Evolutionary conservation across 2,797 vertebrate genomes (phyloP).

Genomic region (Danio aesculapii): DNA sequence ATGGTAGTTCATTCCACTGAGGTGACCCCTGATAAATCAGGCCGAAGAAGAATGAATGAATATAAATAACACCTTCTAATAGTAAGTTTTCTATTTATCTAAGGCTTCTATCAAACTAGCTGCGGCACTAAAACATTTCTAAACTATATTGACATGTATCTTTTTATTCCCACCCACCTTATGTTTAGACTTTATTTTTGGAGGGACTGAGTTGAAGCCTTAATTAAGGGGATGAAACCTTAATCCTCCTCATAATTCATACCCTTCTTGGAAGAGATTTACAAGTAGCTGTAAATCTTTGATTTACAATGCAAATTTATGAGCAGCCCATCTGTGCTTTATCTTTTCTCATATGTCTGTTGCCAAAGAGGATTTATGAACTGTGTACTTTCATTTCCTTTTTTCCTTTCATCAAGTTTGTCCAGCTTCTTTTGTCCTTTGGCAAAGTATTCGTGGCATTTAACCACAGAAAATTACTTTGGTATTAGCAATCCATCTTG

Average conservation of each 20-base stretch:
- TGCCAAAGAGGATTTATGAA: slow-evolving; percentile 51
- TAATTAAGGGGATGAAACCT: slow-evolving; percentile 25
- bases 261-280: slow-evolving; percentile 29
- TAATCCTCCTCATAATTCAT: slow-evolving; percentile 19
- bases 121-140: background rate
- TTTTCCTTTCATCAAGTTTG: slow-evolving; percentile 26
- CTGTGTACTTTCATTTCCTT: slow-evolving; percentile 43
- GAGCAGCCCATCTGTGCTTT: slow-evolving; percentile 35
- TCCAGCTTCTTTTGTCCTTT: slow-evolving; percentile 33
- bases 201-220: background rate
- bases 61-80: too few relatives aligned
- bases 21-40: too few relatives aligned
- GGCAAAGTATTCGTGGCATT: slow-evolving; percentile 24
- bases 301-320: slow-evolving; percentile 31
- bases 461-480: slow-evolving; percentile 37
- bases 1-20: too few relatives aligned
- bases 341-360: slow-evolving; percentile 40
- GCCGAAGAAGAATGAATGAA: too few relatives aligned
- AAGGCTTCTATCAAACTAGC: background rate
- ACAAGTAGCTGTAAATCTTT: slow-evolving; percentile 38
- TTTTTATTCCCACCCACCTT: background rate
- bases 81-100: too few relatives aligned
- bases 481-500: slow-evolving; percentile 19
- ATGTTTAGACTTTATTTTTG: slow-evolving; percentile 10
- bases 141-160: background rate